These are phyloP conservation scores for Taxidea taxus DNA, from an alignment of 2,113 vertebrate species.

Conservation along the genomic window DNA sequence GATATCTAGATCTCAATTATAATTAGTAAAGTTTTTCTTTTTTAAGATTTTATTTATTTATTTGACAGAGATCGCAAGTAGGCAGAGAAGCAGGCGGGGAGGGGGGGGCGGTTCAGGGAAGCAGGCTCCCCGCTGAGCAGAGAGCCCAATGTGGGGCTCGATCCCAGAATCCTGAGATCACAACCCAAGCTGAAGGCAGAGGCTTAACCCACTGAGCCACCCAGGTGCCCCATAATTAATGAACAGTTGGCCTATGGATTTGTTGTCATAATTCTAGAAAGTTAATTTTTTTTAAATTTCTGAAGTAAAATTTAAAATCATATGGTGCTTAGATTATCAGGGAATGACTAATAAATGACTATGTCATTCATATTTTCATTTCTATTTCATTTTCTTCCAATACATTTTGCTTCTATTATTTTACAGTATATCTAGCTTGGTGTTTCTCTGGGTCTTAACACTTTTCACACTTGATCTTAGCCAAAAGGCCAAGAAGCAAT, in stretches of 20 bases:
- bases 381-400: neutral
- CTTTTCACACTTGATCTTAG: neutral
- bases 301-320: conserved; percentile 17
- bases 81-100: no score
- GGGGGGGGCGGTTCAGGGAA: no score
- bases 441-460: neutral
- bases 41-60: no score
- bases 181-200: no score
- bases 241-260: neutral
- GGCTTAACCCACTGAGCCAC: no score
- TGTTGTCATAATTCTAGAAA: neutral
- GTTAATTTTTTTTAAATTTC: neutral
- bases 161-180: no score
- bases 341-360: neutral
- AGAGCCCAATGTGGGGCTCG: no score
- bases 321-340: neutral
- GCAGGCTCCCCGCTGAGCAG: no score
- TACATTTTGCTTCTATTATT: neutral
- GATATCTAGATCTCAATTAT: neutral
- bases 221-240: neutral
- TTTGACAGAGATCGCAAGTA: no score
- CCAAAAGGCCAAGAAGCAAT: no score
- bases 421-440: neutral
- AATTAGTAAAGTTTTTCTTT: neutral
- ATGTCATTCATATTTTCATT: neutral